A percentile compares a stretch with the other conserved stretches of the same genome.
These are phyloP conservation scores for Oryzias curvinotus DNA, from an alignment of 2,113 vertebrate species.

Conservation along the genomic window DNA sequence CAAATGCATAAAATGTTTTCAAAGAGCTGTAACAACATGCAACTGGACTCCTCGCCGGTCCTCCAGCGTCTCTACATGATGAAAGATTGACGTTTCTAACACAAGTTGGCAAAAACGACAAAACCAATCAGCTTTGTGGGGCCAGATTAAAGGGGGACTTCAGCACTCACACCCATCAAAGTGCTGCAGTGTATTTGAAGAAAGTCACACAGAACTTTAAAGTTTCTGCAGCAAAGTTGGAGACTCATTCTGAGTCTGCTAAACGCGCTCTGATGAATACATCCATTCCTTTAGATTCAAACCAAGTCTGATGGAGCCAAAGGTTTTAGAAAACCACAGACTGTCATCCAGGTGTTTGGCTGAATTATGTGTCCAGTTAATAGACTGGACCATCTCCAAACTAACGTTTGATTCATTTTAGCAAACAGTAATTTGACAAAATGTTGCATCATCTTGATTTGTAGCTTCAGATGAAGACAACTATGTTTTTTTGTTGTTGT, in stretches of 20 bases:
- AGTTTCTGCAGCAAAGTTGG: conserved; percentile 2
- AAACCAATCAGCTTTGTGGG: conserved; percentile 22
- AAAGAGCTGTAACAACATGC: conserved; percentile 20
- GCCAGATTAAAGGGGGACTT: conserved; percentile 20
- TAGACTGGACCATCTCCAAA: too few relatives aligned
- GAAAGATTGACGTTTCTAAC: conserved; percentile 23
- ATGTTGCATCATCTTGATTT: too few relatives aligned
- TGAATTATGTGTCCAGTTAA: too few relatives aligned
- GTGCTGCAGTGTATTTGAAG: conserved; percentile 3
- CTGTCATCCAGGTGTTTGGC: too few relatives aligned
- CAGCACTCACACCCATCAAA: conserved; percentile 13
- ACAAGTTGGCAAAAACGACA: conserved; percentile 7
- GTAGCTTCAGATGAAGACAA: not conserved
- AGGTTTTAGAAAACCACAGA: too few relatives aligned
- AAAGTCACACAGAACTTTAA: conserved; percentile 1
- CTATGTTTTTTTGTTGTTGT: not conserved
- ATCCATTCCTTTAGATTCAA: too few relatives aligned
- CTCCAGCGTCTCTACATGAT: not conserved
- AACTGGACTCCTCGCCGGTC: conserved; percentile 10
- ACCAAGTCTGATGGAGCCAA: too few relatives aligned
- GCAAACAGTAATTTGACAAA: too few relatives aligned
- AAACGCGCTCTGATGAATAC: too few relatives aligned
- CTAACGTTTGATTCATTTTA: too few relatives aligned
- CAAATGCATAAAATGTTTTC: conserved; percentile 35
- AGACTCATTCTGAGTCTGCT: not conserved